Conservation (phyloP, 2,888 invertebrate species). For the Dicyrtoma fusca region DNA sequence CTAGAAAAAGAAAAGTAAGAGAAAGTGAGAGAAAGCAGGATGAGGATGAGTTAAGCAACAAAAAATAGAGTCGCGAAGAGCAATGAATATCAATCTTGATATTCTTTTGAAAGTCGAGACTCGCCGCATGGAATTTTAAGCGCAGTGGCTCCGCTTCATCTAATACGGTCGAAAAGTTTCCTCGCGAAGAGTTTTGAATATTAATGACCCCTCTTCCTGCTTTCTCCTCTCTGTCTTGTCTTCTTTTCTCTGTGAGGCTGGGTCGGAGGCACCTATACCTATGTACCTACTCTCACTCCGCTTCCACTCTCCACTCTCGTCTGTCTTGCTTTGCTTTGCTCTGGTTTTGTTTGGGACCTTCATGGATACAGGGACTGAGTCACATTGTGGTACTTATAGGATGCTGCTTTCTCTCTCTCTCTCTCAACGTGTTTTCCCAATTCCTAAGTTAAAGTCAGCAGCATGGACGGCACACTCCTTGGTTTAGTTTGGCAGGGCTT, state of each 20-base stretch:
- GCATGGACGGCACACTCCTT: no score
- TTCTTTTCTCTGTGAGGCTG: no score
- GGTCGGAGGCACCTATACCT: no score
- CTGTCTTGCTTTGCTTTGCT: neutral
- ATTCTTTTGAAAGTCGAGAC: constrained; percentile 57
- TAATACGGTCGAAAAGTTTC: constrained; percentile 47
- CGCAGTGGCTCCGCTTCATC: constrained; percentile 40
- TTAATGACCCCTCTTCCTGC: constrained; percentile 45
- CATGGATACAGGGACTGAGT: neutral
- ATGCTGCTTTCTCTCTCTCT: constrained; percentile 1
- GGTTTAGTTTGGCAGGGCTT: no score
- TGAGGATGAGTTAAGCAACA: constrained; percentile 42
- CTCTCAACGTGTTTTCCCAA: no score
- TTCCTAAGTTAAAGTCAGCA: no score
- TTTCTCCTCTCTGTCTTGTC: neutral
- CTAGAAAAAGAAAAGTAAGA: no score
- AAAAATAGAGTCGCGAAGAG: constrained; percentile 52
- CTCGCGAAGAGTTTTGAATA: constrained; percentile 49
- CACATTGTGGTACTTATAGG: neutral
- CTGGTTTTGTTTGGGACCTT: neutral
- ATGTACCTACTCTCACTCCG: constrained; percentile 1
- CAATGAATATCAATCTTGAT: constrained; percentile 58
- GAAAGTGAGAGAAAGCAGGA: neutral
- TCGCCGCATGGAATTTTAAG: constrained; percentile 56
- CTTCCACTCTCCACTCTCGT: neutral